Evolutionary conservation across 2,113 vertebrate genomes (phyloP).

Genomic region (Formicarius rufipectus): DNA sequence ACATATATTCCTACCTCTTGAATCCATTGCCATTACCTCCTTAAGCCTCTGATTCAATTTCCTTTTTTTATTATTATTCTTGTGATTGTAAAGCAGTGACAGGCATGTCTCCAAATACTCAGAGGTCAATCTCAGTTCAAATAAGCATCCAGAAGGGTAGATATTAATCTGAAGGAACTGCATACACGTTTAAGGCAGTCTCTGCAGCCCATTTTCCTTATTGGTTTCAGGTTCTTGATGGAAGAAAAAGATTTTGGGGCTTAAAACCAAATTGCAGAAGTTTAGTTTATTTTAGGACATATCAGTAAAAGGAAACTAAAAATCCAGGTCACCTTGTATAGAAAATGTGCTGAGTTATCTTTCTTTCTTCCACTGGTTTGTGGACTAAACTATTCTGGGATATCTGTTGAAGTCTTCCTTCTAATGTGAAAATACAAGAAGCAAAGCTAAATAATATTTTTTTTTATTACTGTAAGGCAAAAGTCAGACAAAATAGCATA

Average conservation of each 20-base stretch:
- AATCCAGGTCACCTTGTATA: not conserved
- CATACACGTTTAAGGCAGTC: not conserved
- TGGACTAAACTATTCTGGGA: not conserved
- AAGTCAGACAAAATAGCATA: not conserved
- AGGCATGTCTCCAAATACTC: not conserved
- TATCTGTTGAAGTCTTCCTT: not conserved
- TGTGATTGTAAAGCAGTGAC: not conserved
- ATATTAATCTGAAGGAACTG: not conserved
- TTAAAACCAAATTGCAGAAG: not conserved
- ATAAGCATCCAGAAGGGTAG: not conserved
- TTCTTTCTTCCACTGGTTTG: not conserved
- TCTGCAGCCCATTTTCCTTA: not conserved
- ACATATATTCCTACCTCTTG: not conserved
- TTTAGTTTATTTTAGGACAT: not conserved
- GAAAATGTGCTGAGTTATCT: not conserved
- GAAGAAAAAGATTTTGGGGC: not conserved
- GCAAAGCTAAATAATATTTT: not conserved
- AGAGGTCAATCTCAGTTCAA: not conserved
- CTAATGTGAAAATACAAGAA: not conserved
- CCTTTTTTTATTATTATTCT: not conserved
- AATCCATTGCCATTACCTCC: not conserved
- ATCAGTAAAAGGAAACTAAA: not conserved
- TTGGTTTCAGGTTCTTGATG: not conserved
- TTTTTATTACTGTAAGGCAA: not conserved
- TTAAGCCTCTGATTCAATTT: not conserved